These are phyloP conservation scores for Heteromormyrus szaboi DNA, from an alignment of 2,797 vertebrate genomes.

Conservation along the genomic window DNA sequence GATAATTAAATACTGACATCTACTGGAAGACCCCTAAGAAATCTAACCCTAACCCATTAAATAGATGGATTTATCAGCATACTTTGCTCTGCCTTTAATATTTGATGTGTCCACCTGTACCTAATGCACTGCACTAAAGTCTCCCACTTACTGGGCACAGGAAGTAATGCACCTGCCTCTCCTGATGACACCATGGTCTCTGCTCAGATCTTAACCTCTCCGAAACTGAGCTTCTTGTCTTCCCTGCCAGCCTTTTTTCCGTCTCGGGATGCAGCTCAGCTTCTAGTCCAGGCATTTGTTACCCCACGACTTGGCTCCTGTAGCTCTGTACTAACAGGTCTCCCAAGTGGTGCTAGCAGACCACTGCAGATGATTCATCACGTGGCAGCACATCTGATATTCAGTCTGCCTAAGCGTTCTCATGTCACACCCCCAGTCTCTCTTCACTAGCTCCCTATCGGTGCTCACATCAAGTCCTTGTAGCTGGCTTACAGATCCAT, in stretches of 20 bases:
- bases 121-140: constrained; percentile 27
- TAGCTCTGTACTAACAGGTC: neutral
- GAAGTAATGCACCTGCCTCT: constrained; percentile 9
- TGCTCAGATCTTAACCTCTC: neutral
- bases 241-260: neutral
- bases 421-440: neutral
- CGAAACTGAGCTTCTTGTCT: neutral
- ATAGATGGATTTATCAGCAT: neutral
- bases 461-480: neutral
- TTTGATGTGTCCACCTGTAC: neutral
- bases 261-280: neutral
- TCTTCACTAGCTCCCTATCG: neutral
- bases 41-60: neutral
- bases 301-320: neutral
- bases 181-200: neutral
- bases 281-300: neutral
- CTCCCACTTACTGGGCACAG: constrained; percentile 27
- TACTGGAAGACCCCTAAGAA: neutral
- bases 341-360: neutral
- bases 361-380: neutral
- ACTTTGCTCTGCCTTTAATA: neutral
- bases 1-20: neutral
- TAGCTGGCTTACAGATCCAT: neutral
- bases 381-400: neutral
- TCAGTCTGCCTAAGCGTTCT: neutral